These are phyloP conservation scores for Antheraea assamensis DNA, from an alignment of 2,888 invertebrate genomes.

Conservation along the genomic window DNA sequence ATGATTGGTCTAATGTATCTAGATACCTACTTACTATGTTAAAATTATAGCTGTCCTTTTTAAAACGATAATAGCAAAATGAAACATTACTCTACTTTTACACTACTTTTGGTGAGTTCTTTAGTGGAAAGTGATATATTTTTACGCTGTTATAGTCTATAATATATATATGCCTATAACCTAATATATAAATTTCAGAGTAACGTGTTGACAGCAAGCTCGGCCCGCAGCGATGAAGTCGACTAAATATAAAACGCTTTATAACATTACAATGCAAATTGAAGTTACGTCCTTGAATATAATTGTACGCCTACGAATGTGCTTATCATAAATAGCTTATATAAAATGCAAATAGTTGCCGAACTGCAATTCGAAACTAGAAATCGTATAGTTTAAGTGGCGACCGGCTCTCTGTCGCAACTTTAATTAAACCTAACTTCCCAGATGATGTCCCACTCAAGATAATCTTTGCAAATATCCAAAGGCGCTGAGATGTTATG, in stretches of 20 bases:
- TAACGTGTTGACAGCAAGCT: too few relatives aligned
- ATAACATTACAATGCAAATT: not conserved
- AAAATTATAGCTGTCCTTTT: too few relatives aligned
- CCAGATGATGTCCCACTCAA: conserved; percentile 68
- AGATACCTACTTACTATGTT: too few relatives aligned
- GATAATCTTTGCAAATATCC: conserved; percentile 53
- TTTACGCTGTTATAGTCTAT: too few relatives aligned
- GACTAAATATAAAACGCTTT: too few relatives aligned
- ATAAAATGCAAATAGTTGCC: conserved; percentile 56
- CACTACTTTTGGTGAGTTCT: too few relatives aligned
- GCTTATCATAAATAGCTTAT: not conserved
- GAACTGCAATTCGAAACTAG: conserved; percentile 60
- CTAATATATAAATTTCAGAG: too few relatives aligned
- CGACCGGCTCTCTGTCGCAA: conserved; percentile 58
- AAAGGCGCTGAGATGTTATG: not conserved
- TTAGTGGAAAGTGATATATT: too few relatives aligned
- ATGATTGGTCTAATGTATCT: too few relatives aligned
- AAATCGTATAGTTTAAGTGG: conserved; percentile 59
- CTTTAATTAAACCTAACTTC: conserved; percentile 77
- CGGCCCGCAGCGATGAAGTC: not conserved
- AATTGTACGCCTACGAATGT: not conserved
- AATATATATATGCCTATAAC: too few relatives aligned
- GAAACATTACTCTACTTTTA: too few relatives aligned
- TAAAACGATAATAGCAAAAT: too few relatives aligned
- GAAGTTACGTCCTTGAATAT: not conserved